These are phyloP conservation scores for Elysia crispata DNA, from an alignment of 2,888 invertebrate species.

Conservation along the genomic window DNA sequence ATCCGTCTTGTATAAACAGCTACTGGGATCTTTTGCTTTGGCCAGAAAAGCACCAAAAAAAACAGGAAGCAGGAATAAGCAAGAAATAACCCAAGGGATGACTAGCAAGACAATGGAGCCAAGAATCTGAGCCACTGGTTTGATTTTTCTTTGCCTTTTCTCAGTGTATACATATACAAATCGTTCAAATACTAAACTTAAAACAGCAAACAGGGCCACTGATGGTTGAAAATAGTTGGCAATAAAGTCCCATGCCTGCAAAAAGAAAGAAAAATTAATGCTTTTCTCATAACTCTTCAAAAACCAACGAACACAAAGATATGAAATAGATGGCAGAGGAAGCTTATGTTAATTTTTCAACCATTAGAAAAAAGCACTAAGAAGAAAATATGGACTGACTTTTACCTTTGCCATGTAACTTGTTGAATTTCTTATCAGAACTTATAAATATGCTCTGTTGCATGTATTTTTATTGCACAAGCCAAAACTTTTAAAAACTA, in stretches of 20 bases:
- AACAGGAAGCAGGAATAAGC: slow-evolving; percentile 46
- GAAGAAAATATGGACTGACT: too few species aligned
- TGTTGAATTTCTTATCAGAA: too few species aligned
- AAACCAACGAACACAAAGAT: too few species aligned
- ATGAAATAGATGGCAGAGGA: too few species aligned
- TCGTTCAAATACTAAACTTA: slow-evolving; percentile 51
- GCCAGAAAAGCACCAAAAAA: slow-evolving; percentile 44
- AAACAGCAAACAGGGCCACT: slow-evolving; percentile 47
- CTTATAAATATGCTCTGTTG: too few species aligned
- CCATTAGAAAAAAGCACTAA: too few species aligned
- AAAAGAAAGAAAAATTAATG: background rate
- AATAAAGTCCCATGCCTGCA: slow-evolving; percentile 46
- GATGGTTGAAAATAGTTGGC: slow-evolving; percentile 45
- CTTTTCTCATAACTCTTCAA: too few species aligned
- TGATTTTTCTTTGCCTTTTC: slow-evolving; percentile 42
- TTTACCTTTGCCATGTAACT: too few species aligned
- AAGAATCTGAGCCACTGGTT: slow-evolving; percentile 38
- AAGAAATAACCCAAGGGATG: slow-evolving; percentile 50
- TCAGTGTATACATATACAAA: slow-evolving; percentile 53
- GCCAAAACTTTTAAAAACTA: too few species aligned
- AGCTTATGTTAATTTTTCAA: too few species aligned
- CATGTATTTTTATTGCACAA: too few species aligned
- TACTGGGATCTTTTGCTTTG: slow-evolving; percentile 32
- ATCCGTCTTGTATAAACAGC: slow-evolving; percentile 48
- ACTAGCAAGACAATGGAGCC: slow-evolving; percentile 46